phyloP scores from a whole-genome alignment of 1,140 invertebrate genomes.

The Drosophila asahinai region DNA sequence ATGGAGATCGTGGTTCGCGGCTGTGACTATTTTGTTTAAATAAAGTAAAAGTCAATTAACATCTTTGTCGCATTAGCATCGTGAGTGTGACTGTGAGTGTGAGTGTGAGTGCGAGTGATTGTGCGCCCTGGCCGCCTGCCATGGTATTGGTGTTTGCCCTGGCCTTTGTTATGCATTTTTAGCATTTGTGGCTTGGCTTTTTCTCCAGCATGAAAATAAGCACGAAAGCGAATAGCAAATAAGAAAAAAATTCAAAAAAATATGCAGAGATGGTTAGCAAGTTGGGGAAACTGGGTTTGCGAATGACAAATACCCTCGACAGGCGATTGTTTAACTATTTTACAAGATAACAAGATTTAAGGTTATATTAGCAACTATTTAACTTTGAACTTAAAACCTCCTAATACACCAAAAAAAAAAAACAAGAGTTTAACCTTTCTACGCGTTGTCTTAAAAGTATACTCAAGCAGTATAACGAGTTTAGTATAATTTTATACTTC shows the following conservation, averaged over 20 bases:
- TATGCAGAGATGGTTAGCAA: conserved; percentile 8
- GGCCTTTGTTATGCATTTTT: conserved; percentile 72
- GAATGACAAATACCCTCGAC: conserved; percentile 5
- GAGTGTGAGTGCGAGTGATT: conserved; percentile 25
- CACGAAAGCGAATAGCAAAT: conserved; percentile 32
- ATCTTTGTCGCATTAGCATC: conserved; percentile 79
- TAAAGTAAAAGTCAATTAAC: conserved; percentile 84
- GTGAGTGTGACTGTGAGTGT: conserved; percentile 28
- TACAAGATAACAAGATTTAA: no score
- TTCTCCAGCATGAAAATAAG: conserved; percentile 47
- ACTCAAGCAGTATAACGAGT: no score
- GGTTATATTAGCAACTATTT: neutral
- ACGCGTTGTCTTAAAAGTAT: no score
- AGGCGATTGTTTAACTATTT: neutral
- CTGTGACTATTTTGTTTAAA: conserved; percentile 75
- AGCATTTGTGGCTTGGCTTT: conserved; percentile 34
- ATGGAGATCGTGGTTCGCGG: conserved; percentile 38
- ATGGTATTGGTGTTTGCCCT: conserved; percentile 34
- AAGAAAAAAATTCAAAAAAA: conserved; percentile 14
- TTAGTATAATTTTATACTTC: no score
- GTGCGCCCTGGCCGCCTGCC: neutral
- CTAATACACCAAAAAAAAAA: neutral
- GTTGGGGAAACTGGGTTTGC: conserved; percentile 2
- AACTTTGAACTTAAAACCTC: neutral
- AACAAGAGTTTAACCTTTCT: no score